A percentile compares a stretch with the other conserved stretches of the same genome.
Conservation (phyloP, 1,140 invertebrate genomes). For the Trichonephila clavipes region DNA sequence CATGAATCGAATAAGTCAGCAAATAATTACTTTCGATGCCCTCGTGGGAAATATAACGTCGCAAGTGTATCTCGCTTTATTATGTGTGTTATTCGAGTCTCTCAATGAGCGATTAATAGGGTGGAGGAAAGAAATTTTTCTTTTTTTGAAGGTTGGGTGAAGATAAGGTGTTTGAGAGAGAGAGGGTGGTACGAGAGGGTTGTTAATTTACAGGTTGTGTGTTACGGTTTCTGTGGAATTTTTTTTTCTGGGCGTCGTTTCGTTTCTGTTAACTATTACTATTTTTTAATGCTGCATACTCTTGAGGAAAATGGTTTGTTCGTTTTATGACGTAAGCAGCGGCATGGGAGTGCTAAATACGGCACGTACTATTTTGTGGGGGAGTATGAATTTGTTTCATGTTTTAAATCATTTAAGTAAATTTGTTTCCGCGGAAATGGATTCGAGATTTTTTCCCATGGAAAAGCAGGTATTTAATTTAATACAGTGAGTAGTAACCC, state of each 20-base stretch:
- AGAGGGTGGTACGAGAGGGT: not conserved
- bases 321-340: too few relatives aligned
- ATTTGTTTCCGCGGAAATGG: too few relatives aligned
- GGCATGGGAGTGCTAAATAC: too few relatives aligned
- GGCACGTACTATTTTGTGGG: too few relatives aligned
- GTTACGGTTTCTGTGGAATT: not conserved
- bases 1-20: not conserved
- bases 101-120: not conserved
- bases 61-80: not conserved
- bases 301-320: too few relatives aligned
- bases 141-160: too few relatives aligned
- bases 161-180: not conserved
- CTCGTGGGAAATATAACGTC: not conserved
- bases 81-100: not conserved
- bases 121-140: not conserved
- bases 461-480: too few relatives aligned
- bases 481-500: too few relatives aligned
- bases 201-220: not conserved
- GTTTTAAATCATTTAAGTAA: too few relatives aligned
- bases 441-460: too few relatives aligned
- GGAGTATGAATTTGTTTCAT: too few relatives aligned
- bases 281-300: too few relatives aligned
- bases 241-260: not conserved
- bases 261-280: not conserved
- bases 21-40: not conserved